These are phyloP conservation scores for Nephrotoma flavescens DNA, from an alignment of 2,888 invertebrate species.

Conservation along the genomic window DNA sequence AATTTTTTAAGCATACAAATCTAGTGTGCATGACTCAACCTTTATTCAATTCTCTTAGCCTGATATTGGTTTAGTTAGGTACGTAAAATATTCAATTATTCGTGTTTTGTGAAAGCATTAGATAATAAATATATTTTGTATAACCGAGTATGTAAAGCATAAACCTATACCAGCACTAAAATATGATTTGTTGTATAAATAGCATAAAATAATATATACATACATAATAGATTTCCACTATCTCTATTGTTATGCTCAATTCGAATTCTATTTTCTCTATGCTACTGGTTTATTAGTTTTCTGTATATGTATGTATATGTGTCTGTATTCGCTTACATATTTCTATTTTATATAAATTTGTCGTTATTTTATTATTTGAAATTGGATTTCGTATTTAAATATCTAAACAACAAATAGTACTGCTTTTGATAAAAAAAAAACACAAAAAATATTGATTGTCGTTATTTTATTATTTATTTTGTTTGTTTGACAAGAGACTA, in stretches of 20 bases:
- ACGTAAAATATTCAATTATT: background rate
- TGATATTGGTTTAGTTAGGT: background rate
- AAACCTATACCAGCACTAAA: background rate
- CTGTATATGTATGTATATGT: background rate
- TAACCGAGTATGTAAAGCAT: background rate
- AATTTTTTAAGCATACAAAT: background rate
- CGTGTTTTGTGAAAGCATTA: background rate
- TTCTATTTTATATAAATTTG: background rate
- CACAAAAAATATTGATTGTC: background rate
- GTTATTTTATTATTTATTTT: background rate
- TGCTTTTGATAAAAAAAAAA: background rate
- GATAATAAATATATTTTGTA: background rate
- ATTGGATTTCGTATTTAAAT: background rate
- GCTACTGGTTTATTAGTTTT: background rate
- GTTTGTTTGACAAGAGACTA: background rate
- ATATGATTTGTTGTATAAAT: background rate
- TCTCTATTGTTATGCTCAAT: background rate
- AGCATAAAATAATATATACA: background rate
- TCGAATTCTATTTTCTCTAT: background rate
- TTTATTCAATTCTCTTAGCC: background rate
- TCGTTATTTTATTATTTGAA: background rate
- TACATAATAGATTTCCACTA: background rate
- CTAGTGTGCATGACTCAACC: background rate
- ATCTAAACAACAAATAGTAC: background rate
- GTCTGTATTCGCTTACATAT: background rate